Conservation (phyloP, 2,888 invertebrate species). For the Diploptera punctata region DNA sequence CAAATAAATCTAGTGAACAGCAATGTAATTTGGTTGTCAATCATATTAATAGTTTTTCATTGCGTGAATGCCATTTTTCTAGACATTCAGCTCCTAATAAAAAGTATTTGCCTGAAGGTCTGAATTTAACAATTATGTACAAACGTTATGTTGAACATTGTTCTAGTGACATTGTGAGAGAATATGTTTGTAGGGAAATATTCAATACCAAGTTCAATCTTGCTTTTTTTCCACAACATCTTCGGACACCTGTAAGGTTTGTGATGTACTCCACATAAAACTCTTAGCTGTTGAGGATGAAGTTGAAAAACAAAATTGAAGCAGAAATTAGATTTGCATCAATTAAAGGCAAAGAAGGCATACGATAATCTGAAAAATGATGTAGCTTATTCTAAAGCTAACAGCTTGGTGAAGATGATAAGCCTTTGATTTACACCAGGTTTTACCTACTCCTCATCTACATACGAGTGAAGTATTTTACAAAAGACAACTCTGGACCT, state of each 20-base stretch:
- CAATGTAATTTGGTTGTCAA: background rate
- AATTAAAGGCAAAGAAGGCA: background rate
- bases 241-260: too few relatives aligned
- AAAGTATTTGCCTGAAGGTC: conserved; percentile 3
- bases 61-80: background rate
- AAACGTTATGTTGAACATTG: background rate
- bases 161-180: background rate
- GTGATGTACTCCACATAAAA: too few relatives aligned
- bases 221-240: too few relatives aligned
- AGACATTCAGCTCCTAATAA: too few relatives aligned
- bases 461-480: background rate
- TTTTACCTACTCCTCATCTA: background rate
- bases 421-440: background rate
- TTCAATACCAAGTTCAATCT: too few relatives aligned
- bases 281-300: too few relatives aligned
- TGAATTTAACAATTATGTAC: background rate
- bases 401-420: background rate
- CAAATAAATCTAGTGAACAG: background rate
- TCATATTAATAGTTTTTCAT: background rate
- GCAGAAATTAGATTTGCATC: background rate
- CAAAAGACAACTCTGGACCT: background rate
- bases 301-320: background rate
- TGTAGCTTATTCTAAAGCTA: background rate
- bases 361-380: background rate
- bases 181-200: background rate